phyloP scores from a whole-genome alignment of 2,888 invertebrate genomes.

The Parasteatoda lunata region DNA sequence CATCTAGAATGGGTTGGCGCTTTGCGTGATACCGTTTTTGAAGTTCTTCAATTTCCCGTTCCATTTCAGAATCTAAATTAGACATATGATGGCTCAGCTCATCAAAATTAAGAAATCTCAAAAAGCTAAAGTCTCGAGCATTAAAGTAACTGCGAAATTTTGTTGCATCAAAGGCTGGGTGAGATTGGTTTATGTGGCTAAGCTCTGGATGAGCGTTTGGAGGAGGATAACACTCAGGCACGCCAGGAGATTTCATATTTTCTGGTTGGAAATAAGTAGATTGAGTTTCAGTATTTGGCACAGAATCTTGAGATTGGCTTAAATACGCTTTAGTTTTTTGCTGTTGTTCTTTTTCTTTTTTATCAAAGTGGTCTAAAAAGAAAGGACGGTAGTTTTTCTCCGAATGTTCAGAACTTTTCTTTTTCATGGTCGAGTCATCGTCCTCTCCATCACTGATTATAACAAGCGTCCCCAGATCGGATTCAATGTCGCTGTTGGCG shows the following conservation, averaged over 20 bases:
- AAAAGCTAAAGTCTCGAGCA: not conserved
- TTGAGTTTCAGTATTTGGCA: conserved; percentile 3
- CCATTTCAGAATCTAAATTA: conserved; percentile 97
- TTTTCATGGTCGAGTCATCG: conserved; percentile 91
- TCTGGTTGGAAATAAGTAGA: not conserved
- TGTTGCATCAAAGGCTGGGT: not conserved
- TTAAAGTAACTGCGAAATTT: not conserved
- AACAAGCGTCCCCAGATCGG: conserved; percentile 95
- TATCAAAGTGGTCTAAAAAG: conserved; percentile 96
- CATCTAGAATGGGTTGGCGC: conserved; percentile 97
- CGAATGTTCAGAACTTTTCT: conserved; percentile 89
- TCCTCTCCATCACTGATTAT: conserved; percentile 86
- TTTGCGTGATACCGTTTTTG: conserved; percentile 95
- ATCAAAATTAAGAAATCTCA: conserved; percentile 77
- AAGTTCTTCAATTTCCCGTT: conserved; percentile 96
- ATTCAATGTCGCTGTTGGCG: conserved; percentile 80
- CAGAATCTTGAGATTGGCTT: conserved; percentile 26
- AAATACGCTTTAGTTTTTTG: not conserved
- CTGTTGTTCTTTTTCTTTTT: conserved; percentile 83
- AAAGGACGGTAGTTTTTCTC: conserved; percentile 88
- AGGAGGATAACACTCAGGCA: not conserved
- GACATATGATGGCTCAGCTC: conserved; percentile 94
- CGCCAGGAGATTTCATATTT: not conserved
- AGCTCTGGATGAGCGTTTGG: not conserved
- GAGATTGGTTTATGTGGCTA: not conserved